Conservation (phyloP, 2,888 invertebrate genomes). For the Sphecodes monilicornis region DNA sequence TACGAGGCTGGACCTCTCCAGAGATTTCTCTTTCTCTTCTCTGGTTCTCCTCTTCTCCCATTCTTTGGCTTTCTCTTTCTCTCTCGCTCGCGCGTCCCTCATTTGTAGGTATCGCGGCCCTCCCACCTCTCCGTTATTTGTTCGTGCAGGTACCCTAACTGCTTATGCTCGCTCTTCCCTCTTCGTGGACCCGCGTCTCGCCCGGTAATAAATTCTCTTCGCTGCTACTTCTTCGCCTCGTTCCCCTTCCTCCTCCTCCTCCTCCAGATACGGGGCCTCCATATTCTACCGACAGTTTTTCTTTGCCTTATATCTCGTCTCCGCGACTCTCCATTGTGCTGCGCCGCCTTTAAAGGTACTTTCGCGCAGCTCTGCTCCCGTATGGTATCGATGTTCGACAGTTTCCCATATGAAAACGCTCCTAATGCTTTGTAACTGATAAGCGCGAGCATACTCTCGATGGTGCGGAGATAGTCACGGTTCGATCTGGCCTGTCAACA, state of each 20-base stretch:
- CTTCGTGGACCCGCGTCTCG: constrained; percentile 60
- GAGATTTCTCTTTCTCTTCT: constrained; percentile 49
- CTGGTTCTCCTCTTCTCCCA: not conserved
- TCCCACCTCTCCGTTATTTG: constrained; percentile 70
- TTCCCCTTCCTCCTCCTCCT: constrained; percentile 41
- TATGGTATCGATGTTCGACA: constrained; percentile 38
- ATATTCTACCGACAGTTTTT: constrained; percentile 58
- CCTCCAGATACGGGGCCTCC: constrained; percentile 28
- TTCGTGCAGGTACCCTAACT: constrained; percentile 65
- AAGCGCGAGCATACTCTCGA: not conserved
- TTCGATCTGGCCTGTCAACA: constrained; percentile 12
- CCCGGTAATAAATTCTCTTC: constrained; percentile 76
- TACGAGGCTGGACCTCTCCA: constrained; percentile 54
- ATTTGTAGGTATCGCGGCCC: constrained; percentile 69
- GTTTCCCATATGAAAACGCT: constrained; percentile 20
- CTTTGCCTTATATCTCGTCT: constrained; percentile 55
- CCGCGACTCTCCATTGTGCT: constrained; percentile 61
- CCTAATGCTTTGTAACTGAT: constrained; percentile 1
- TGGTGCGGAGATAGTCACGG: constrained; percentile 3
- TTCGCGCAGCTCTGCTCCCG: constrained; percentile 18
- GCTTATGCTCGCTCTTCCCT: constrained; percentile 58
- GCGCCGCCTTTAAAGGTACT: constrained; percentile 54
- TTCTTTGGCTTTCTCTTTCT: constrained; percentile 2
- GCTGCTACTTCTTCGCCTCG: constrained; percentile 63
- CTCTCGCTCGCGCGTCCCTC: constrained; percentile 64